A percentile compares a stretch with the other conserved stretches of the same genome.
phyloP scores from a whole-genome alignment of 2,113 vertebrate species.

The Archilochus colubris region DNA sequence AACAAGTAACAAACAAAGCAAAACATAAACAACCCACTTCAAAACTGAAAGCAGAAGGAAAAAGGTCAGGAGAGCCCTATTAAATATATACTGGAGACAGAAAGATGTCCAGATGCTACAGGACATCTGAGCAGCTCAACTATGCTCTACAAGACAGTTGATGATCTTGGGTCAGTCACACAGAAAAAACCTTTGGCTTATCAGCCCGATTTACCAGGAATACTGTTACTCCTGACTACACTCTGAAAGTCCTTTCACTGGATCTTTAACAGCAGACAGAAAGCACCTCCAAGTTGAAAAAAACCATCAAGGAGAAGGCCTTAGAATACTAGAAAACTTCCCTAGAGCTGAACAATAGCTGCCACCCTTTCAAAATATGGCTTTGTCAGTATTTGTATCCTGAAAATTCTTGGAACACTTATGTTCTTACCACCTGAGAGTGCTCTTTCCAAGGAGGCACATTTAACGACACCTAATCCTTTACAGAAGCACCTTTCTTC shows the following conservation, averaged over 20 bases:
- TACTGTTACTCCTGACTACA: neutral
- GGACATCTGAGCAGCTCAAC: neutral
- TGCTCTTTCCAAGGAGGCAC: neutral
- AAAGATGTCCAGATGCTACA: neutral
- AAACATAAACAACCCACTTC: neutral
- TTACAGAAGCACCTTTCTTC: neutral
- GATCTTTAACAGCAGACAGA: neutral
- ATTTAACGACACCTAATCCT: neutral
- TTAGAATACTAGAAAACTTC: neutral
- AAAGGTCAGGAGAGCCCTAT: neutral
- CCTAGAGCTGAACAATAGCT: neutral
- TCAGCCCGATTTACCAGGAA: neutral
- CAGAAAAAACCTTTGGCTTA: neutral
- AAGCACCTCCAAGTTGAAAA: neutral
- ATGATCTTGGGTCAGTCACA: neutral
- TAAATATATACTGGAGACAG: neutral
- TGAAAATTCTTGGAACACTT: neutral
- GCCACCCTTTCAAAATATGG: neutral
- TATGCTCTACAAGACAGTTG: neutral
- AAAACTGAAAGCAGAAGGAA: neutral
- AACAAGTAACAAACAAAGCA: no score
- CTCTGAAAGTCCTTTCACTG: neutral
- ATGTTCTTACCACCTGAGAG: accelerated
- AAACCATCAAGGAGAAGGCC: neutral
- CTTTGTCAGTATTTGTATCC: neutral